Evolutionary conservation across 1,140 invertebrate species (phyloP), one percentile per base, ranked within the genome.

Genomic region (Ceratosolen solmsi): DNA sequence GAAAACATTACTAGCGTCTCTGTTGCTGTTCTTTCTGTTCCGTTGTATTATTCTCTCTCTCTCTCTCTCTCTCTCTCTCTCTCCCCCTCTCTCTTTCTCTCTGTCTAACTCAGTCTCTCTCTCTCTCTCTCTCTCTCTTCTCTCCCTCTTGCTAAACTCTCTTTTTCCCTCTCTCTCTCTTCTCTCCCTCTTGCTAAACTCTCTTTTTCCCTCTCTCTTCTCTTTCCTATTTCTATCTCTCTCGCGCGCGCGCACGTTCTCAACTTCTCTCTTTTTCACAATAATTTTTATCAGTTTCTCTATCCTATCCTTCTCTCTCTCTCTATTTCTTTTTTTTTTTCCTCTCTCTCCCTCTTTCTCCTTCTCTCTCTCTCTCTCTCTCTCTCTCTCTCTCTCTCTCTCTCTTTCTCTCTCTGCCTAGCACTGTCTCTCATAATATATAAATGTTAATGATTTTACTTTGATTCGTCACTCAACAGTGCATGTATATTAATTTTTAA

Each of bases 1-100:
- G 91, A 91, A 92, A 82, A 84, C 82, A 84, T 83, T 82, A 78
- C 85, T 77, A 77, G 73, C 77, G 65, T 51, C 80, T 51, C 70
- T 17, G 54, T 13, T 56, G 27, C 72, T 36, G 20, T 4, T 49
- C 41, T 3, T 56, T 17, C 33, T 30, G 49, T 30, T 46, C 27
- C 9, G 30, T 36, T 5, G 51, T 20, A 4, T 25, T 30, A 20
- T 17, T 73, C 54, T 46, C 27, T 71, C 8, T 41, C 51, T 70
- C 68, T 41, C 51, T 73, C 25, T 41, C 70, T 36, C 51, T 56
- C 65, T 73, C 33, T 41, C 27, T 73, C 56, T 7, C 30, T 36
- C 30, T 22, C 25, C 2, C 56, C 5, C 22, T 27, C 15, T 58
- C 22, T 58, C 3, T 54, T 15, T 54, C 60, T 46, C 13, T 46